Evolutionary conservation across 2,888 invertebrate genomes (phyloP), one percentile per base, ranked within the genome.

Genomic region (Lepidonotus clava): DNA sequence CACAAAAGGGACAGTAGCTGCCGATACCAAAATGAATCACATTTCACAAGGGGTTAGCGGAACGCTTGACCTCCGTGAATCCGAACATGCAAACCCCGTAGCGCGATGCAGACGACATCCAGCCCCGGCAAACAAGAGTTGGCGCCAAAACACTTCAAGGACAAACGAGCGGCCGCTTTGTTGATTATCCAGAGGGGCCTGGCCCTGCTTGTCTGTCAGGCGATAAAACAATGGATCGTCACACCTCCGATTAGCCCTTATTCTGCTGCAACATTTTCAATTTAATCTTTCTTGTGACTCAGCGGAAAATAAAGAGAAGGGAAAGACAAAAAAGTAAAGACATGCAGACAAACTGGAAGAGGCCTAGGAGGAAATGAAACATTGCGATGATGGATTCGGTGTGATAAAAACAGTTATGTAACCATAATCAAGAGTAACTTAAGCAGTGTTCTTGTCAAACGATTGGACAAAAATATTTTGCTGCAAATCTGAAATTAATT

Each of bases 251-350:
- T 71, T 71, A 36, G 71, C 21, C 36, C 21, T 14, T 71, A 36
- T 71, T 71, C 71, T 34, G 1, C 71, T 5, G 71, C 18, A 71
- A 71, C 71, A 34, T 21, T 71, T 71, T 34, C 71, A 71, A 71
- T 71, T 71, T 71, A 71, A 71, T 71, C 71, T 71, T 71, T 71
- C 71, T 71, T 71, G 71, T 71, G 71, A 71, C 71, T 71, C 71
- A 71, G 36, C 14, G 38, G 71, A n/a, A 71, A 71, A 34, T 61
- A 71, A 71, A 71, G 71, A 71, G 38, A 38, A 24, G n/a, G 38
- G n/a, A 38, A 34, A 34, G 71, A 71, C 0, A 36, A 71, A 71
- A 71, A 71, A 34, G 36, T 21, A 71, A 34, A 18, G 71, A 61
- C 61, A 61, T 24, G 61, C 24, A 36, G 61, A 71, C 71, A 38